phyloP scores from a whole-genome alignment of 2,888 invertebrate species.

The Stenurella melanura region DNA sequence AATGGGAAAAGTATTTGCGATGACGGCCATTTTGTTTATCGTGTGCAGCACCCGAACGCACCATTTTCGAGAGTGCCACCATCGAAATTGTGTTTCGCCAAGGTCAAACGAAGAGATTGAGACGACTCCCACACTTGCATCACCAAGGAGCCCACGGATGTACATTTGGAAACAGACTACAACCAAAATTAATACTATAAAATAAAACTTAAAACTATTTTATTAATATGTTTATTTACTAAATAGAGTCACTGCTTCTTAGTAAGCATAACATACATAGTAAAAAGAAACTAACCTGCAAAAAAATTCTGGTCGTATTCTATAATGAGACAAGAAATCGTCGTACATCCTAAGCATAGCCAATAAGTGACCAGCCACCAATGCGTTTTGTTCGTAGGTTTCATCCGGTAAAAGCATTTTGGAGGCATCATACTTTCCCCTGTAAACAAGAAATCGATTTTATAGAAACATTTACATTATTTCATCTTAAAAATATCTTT shows the following conservation, averaged over 20 bases:
- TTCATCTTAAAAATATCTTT: not conserved
- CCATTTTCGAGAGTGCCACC: no score
- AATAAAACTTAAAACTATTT: no score
- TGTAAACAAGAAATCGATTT: conserved; percentile 31
- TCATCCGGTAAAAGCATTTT: conserved; percentile 85
- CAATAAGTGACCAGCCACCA: conserved; percentile 70
- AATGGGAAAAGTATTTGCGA: no score
- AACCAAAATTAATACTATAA: no score
- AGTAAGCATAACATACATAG: not conserved
- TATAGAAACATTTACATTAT: not conserved
- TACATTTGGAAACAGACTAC: no score
- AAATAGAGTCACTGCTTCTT: not conserved
- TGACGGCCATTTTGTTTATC: no score
- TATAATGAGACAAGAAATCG: conserved; percentile 79
- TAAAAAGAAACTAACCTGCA: conserved; percentile 74
- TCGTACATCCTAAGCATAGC: conserved; percentile 77
- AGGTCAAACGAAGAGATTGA: no score
- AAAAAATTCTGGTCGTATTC: conserved; percentile 86
- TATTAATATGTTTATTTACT: no score
- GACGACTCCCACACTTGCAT: no score
- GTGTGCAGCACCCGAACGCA: no score
- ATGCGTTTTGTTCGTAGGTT: conserved; percentile 81
- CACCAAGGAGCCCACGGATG: no score
- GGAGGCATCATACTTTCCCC: conserved; percentile 65
- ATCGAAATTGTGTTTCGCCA: no score